Conservation (phyloP, 2,797 vertebrate genomes). For the Phataginus tricuspis region DNA sequence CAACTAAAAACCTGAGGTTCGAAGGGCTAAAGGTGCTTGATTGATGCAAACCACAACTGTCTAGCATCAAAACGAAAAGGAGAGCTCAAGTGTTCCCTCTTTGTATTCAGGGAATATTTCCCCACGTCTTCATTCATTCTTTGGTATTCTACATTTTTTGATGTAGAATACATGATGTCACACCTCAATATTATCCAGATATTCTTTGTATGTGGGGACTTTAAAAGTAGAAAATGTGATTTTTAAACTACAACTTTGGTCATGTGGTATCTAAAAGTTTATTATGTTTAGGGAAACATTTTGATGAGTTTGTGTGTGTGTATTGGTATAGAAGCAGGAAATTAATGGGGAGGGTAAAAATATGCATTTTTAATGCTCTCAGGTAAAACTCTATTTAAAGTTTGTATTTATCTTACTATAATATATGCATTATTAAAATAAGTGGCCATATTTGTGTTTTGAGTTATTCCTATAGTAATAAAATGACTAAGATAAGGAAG, state of each 20-base stretch:
- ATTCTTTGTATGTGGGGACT: background rate
- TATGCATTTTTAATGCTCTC: background rate
- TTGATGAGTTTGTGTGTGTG: background rate
- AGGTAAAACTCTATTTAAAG: background rate
- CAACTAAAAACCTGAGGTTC: background rate
- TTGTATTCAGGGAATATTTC: background rate
- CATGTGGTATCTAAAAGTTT: background rate
- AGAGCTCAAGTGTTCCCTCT: background rate
- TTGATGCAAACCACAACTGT: background rate
- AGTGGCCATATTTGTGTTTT: background rate
- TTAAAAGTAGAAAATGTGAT: background rate
- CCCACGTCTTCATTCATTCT: background rate
- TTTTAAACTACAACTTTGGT: background rate
- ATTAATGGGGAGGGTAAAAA: background rate
- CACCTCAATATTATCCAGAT: background rate
- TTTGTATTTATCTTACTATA: background rate
- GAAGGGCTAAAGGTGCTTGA: background rate
- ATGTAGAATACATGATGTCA: background rate
- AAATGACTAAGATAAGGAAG: background rate
- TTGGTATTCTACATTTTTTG: background rate
- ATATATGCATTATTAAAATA: background rate
- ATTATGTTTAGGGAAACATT: background rate
- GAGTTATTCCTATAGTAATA: background rate
- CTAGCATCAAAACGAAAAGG: background rate
- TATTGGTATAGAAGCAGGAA: background rate